These are phyloP conservation scores for Acanthopleura granulata DNA, from an alignment of 2,888 invertebrate species.

Conservation along the genomic window DNA sequence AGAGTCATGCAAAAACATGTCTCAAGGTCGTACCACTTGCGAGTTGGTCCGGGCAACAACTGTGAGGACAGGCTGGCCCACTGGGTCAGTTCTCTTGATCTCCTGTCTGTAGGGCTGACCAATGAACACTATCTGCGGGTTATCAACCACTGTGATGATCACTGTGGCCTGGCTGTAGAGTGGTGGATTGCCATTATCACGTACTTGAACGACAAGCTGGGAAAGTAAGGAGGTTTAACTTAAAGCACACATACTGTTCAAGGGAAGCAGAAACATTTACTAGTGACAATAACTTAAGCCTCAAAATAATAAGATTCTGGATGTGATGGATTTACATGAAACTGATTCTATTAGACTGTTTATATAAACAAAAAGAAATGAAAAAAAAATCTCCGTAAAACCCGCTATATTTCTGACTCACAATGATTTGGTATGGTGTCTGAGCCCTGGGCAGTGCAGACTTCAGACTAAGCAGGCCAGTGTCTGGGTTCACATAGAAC, in stretches of 20 bases:
- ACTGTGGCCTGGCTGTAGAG: conserved; percentile 22
- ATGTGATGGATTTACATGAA: too few species aligned
- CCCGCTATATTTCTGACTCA: neutral
- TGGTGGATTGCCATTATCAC: conserved; percentile 49
- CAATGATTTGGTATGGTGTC: conserved; percentile 13
- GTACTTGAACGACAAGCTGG: conserved; percentile 53
- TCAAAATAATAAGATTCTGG: too few species aligned
- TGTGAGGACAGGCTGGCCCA: neutral
- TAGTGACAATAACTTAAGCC: too few species aligned
- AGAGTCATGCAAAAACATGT: too few species aligned
- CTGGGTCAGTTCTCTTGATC: neutral
- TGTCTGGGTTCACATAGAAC: conserved; percentile 49
- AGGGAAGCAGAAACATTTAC: too few species aligned
- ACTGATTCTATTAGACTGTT: too few species aligned
- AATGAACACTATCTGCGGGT: conserved; percentile 12
- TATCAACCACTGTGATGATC: conserved; percentile 31
- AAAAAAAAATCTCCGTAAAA: too few species aligned
- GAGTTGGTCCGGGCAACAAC: neutral
- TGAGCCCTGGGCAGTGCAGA: neutral
- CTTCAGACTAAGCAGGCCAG: conserved; percentile 48
- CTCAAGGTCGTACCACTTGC: too few species aligned
- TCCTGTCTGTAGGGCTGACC: neutral
- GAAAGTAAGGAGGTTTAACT: conserved; percentile 8
- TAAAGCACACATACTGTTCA: too few species aligned
- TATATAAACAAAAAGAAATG: too few species aligned